Conservation (phyloP, 2,888 invertebrate genomes). For the Protonemura montana region DNA sequence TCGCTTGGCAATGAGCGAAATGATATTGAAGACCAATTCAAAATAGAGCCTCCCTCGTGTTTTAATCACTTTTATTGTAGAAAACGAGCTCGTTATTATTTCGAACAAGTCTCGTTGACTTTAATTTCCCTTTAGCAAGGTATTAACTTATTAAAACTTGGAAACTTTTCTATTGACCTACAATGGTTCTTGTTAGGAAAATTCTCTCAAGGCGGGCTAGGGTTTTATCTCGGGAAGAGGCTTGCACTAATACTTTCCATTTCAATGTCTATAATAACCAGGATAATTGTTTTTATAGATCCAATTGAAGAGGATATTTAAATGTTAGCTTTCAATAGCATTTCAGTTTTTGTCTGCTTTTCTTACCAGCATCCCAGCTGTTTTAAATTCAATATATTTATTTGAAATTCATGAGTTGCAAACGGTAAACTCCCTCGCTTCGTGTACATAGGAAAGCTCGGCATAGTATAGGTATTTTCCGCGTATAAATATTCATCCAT, state of each 20-base stretch:
- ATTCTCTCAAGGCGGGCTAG: neutral
- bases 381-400: neutral
- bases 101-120: slow-evolving; percentile 16
- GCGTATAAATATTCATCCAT: neutral
- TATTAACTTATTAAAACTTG: slow-evolving; percentile 21
- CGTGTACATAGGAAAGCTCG: neutral
- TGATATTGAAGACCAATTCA: neutral
- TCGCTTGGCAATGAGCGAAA: neutral
- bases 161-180: slow-evolving; percentile 14
- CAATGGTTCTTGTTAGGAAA: slow-evolving; percentile 8
- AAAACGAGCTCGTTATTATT: slow-evolving; percentile 15
- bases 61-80: slow-evolving; percentile 10
- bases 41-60: neutral
- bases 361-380: neutral
- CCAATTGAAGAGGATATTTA: neutral
- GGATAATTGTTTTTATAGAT: slow-evolving; percentile 24
- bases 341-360: neutral
- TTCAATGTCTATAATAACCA: slow-evolving; percentile 7
- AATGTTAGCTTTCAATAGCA: neutral
- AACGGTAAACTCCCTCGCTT: neutral
- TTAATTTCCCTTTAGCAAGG: slow-evolving; percentile 18
- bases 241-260: neutral
- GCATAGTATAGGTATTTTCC: neutral
- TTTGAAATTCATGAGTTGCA: slow-evolving; percentile 1
- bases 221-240: slow-evolving; percentile 1